A percentile compares a stretch with the other conserved stretches of the same genome.
phyloP scores from a whole-genome alignment of 2,113 vertebrate species.

The Atrichornis clamosus region DNA sequence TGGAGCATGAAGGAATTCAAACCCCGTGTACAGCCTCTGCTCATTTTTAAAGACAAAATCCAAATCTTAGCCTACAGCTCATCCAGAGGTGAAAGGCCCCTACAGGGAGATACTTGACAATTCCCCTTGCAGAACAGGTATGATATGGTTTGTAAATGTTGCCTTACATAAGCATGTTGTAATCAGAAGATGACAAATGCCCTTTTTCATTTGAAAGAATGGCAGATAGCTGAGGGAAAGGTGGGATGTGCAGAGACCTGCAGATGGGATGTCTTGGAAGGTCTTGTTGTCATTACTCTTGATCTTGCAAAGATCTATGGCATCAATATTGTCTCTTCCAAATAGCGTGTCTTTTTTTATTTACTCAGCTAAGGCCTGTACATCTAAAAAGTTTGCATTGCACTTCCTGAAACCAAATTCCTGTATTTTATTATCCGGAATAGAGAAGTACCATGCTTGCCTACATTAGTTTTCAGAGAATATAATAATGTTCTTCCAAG shows the following conservation, averaged over 20 bases:
- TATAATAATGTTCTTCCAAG: background rate
- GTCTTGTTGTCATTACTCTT: background rate
- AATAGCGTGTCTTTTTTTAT: background rate
- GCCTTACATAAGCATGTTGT: background rate
- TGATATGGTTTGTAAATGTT: background rate
- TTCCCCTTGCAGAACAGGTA: background rate
- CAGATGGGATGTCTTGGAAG: background rate
- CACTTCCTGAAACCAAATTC: background rate
- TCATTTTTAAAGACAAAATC: background rate
- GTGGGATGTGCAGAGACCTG: background rate
- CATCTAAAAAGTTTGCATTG: background rate
- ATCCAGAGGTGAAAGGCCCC: background rate
- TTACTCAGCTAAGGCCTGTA: background rate
- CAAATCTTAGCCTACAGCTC: background rate
- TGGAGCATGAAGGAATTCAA: background rate
- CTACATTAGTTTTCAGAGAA: background rate
- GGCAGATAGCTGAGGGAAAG: background rate
- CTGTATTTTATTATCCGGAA: background rate
- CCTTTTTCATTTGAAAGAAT: background rate
- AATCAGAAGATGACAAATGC: background rate
- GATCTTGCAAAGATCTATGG: background rate
- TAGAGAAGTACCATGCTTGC: background rate
- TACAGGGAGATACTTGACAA: accelerated
- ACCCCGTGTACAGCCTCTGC: background rate
- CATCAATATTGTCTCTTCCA: background rate